Evolutionary conservation across 2,113 vertebrate genomes (phyloP), one percentile per base, ranked within the genome.

Genomic region (Nothobranchius furzeri): DNA sequence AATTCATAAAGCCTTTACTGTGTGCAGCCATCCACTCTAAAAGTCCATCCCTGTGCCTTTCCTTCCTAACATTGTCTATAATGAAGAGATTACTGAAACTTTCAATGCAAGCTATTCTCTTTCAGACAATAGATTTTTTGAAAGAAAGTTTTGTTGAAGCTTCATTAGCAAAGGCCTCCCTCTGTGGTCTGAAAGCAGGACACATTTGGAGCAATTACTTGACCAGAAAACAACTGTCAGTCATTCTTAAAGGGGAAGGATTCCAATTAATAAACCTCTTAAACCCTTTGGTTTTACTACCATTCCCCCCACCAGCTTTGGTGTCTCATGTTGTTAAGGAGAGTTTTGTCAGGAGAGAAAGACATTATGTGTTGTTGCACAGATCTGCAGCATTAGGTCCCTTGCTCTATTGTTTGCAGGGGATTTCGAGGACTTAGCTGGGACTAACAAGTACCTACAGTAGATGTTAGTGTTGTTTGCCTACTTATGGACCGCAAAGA

Each of bases 161-260:
- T 87, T 93, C 86, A 90, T 94, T 93, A 93, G 86, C 89, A 90
- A 89, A 87, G 93, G 86, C 93, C 92, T 92, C 92, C 90, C 90
- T 91, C 92, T 92, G 92, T 85, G 90, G 87, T 84, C 80, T 88
- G 90, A 92, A 88, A 91, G 87, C 88, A 87, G 92, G 92, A 90
- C 90, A 93, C 93, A 93, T 95, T 95, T 95, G 94, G 93, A 93
- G 94, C 94, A 95, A 96, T 95, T 95, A 95, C 94, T 95, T 93
- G 91, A 92, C 92, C 93, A 93, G 93, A 94, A 93, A 94, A 94
- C 94, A 94, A 92, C 93, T 94, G 95, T 94, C 95, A 96, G 93
- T 96, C 95, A 96, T 94, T 95, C 95, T 95, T 95, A 95, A 95
- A 93, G 90, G 94, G 95, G 92, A 90, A 95, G 95, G 93, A 94